A percentile compares a stretch with the other conserved stretches of the same genome.
phyloP scores from a whole-genome alignment of 2,113 vertebrate genomes.

The Pagrus major region DNA sequence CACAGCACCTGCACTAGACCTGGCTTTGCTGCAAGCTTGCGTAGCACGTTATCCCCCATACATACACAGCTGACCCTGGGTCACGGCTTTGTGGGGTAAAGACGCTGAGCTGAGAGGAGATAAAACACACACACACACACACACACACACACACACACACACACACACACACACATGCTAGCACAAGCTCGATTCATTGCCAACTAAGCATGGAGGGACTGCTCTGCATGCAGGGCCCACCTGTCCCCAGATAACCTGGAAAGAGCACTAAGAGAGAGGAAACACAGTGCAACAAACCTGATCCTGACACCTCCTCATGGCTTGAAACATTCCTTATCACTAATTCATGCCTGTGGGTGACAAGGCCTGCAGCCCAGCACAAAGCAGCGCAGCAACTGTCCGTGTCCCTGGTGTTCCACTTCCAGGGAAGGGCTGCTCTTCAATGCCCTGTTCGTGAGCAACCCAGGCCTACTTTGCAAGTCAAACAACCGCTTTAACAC shows the following conservation, averaged over 20 bases:
- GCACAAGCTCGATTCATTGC: constrained; percentile 35
- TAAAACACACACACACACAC: constrained; percentile 63
- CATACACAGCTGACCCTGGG: constrained; percentile 71
- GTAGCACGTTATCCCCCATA: constrained; percentile 57
- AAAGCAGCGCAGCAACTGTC: constrained; percentile 57
- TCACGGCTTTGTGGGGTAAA: constrained; percentile 78
- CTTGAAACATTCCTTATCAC: constrained; percentile 85
- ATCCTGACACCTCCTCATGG: constrained; percentile 85
- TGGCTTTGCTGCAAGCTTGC: constrained; percentile 50
- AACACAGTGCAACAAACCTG: constrained; percentile 83
- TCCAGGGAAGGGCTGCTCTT: constrained; percentile 61
- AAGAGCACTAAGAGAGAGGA: constrained; percentile 71
- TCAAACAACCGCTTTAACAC: constrained; percentile 80
- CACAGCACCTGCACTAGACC: constrained; percentile 60
- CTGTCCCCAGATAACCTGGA: constrained; percentile 77
- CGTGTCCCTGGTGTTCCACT: constrained; percentile 46
- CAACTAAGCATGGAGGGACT: constrained; percentile 55
- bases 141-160: constrained; percentile 33
- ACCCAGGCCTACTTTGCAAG: constrained; percentile 84
- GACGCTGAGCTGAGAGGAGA: constrained; percentile 76
- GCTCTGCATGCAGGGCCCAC: constrained; percentile 61
- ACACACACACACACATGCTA: constrained; percentile 13
- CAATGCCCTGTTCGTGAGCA: constrained; percentile 36
- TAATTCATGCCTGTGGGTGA: constrained; percentile 86
- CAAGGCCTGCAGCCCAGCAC: constrained; percentile 72